A percentile compares a stretch with the other conserved stretches of the same genome.
Evolutionary conservation across 2,888 invertebrate genomes (phyloP).

Genomic region (Phymatocera aterrima): DNA sequence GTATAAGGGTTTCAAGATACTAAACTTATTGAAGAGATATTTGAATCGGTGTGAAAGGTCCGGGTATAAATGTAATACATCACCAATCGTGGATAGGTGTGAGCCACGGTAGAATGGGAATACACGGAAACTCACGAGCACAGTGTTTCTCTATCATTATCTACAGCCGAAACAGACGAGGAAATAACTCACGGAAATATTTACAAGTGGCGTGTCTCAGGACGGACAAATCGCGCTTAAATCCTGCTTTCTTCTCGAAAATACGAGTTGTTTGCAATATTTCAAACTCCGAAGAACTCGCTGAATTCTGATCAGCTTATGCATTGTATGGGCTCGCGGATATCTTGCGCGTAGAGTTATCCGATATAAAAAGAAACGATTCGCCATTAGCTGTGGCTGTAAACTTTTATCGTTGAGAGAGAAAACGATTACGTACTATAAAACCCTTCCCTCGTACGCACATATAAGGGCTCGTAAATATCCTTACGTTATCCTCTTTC

Average conservation of each 20-base stretch:
- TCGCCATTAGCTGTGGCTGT: constrained; percentile 22
- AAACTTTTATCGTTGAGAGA: constrained; percentile 24
- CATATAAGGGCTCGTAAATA: constrained; percentile 28
- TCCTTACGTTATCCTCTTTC: constrained; percentile 9
- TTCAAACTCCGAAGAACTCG: neutral
- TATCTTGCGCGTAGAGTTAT: constrained; percentile 14
- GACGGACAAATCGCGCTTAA: neutral
- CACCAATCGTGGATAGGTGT: neutral
- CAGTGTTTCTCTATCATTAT: neutral
- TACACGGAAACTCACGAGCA: neutral
- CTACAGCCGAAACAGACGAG: neutral
- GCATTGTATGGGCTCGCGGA: neutral
- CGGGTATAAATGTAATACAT: neutral
- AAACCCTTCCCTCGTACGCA: constrained; percentile 9
- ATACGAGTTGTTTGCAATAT: neutral
- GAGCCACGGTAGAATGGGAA: neutral
- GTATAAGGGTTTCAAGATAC: neutral
- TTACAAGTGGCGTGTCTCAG: neutral
- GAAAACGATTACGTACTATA: constrained; percentile 18
- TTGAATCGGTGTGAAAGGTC: neutral
- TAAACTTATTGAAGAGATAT: neutral
- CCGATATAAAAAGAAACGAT: constrained; percentile 32
- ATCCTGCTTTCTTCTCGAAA: neutral
- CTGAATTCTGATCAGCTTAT: constrained; percentile 23
- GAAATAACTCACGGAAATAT: neutral